Evolutionary conservation across 30 jellyfish, hydroid and myxozoan species (phyloP).

Genomic region (Hydra vulgaris): DNA sequence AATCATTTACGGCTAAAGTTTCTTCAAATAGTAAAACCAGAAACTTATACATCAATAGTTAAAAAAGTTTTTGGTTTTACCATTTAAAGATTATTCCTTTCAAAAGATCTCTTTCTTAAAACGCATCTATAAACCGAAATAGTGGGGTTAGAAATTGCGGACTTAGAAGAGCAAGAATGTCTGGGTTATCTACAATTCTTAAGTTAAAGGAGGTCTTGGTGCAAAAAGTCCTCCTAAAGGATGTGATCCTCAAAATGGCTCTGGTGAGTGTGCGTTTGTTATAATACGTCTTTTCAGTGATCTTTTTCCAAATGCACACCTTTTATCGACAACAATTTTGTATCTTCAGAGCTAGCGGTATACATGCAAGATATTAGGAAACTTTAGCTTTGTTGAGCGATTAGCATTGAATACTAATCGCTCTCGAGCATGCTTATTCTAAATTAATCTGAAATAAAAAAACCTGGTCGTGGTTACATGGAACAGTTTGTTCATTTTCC

Average conservation of each 20-base stretch:
- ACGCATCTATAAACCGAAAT: slow-evolving; percentile 52
- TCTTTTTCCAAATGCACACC: no score
- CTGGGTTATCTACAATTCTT: slow-evolving; percentile 41
- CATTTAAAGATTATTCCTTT: slow-evolving; percentile 58
- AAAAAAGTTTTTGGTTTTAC: no score
- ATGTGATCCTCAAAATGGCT: slow-evolving; percentile 34
- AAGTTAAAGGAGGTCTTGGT: slow-evolving; percentile 36
- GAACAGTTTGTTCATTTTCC: no score
- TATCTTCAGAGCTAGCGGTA: no score
- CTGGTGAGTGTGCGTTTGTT: slow-evolving; percentile 38
- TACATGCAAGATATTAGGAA: no score
- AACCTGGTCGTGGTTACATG: no score
- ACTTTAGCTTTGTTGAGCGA: no score
- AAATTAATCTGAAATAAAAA: no score
- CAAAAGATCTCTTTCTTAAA: slow-evolving; percentile 53
- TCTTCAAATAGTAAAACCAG: slow-evolving; percentile 27
- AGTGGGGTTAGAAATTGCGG: slow-evolving; percentile 49
- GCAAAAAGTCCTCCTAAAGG: slow-evolving; percentile 35
- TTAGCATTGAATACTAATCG: no score
- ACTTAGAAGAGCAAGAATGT: slow-evolving; percentile 33
- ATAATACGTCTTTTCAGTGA: slow-evolving; percentile 15
- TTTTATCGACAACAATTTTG: no score
- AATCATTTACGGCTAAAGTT: slow-evolving; percentile 46
- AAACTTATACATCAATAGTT: slow-evolving; percentile 34
- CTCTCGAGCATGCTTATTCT: no score